Conservation (phyloP, 2,797 vertebrate species). For the Pyrocephalus nanus region DNA sequence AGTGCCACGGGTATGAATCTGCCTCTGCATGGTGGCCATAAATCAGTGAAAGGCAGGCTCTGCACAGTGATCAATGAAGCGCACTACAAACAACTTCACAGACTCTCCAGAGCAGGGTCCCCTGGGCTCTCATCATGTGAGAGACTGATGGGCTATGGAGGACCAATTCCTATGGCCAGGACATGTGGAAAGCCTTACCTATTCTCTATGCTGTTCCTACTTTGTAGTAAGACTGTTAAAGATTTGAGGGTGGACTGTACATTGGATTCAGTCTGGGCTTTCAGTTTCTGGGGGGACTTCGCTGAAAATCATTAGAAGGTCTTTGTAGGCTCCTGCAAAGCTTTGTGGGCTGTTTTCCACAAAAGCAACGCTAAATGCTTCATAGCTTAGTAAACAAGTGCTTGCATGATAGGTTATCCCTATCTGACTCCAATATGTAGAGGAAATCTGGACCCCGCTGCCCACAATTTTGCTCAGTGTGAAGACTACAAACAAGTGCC, state of each 20-base stretch:
- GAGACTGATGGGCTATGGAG: background rate
- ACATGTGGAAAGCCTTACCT: background rate
- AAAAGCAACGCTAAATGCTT: background rate
- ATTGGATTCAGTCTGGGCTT: background rate
- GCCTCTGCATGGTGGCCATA: background rate
- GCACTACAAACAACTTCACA: background rate
- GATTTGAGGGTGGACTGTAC: background rate
- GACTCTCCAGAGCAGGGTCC: background rate
- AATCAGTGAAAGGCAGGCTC: background rate
- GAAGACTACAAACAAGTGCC: background rate
- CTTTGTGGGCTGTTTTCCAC: background rate
- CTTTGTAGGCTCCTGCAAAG: background rate
- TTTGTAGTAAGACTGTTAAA: background rate
- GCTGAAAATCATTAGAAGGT: background rate
- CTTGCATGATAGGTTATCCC: background rate
- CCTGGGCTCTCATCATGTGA: background rate
- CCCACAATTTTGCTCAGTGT: fast-evolving
- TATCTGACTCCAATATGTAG: background rate
- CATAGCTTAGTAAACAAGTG: background rate
- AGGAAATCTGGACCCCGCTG: background rate
- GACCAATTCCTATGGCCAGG: background rate
- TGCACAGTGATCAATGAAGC: fast-evolving
- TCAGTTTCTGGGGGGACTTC: background rate
- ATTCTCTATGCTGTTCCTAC: background rate
- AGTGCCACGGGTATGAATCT: background rate